Evolutionary conservation across 2,113 vertebrate genomes (phyloP), one percentile per base, ranked within the genome.

Genomic region (Rhinichthys klamathensis): DNA sequence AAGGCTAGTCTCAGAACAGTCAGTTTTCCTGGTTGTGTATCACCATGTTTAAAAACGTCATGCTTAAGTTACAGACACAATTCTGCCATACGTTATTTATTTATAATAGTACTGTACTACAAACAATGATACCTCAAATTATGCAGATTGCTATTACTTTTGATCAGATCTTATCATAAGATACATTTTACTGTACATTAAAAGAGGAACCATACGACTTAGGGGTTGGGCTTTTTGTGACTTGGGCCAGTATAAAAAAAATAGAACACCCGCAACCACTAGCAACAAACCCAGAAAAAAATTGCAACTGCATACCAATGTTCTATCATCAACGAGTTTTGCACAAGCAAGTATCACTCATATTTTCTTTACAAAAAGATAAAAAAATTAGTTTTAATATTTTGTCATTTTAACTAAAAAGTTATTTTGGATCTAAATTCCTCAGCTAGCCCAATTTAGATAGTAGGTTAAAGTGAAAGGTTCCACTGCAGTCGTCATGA

Each of bases 1-100:
- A 21, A 78, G 75, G 51, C 32, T 76, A 54, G 54, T 79, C 54
- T 63, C 58, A 30, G 15, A 80, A 63, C 4, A 80, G 58, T 44
- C 3, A 3, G 38, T 41, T 41, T 46, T 46, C 9, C 78, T 18
- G 58, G 38, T 27, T 44, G 0, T 80, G n/a, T 46, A 27, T 44
- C 38, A 6, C n/a, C 41, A 30, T 44, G 11, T 41, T 80, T 44
- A 44, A 63, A 27, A 60, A n/a, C 15, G 5, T 78, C 21, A 60
- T 60, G 18, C 21, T 58, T 41, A 21, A 23, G 67, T 38, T 70
- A 21, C 54, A 56, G 2, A 56, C 51, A 56, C 46, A 41, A 15
- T 51, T 0, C 21, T 56, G 54, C 8, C 18, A 56, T 51, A 51
- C 1, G 1, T 21, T 56, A 56, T 21, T 56, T 56, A 56, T 56